Conservation (phyloP, 2,113 vertebrate species). For the Elaphurus davidianus region DNA sequence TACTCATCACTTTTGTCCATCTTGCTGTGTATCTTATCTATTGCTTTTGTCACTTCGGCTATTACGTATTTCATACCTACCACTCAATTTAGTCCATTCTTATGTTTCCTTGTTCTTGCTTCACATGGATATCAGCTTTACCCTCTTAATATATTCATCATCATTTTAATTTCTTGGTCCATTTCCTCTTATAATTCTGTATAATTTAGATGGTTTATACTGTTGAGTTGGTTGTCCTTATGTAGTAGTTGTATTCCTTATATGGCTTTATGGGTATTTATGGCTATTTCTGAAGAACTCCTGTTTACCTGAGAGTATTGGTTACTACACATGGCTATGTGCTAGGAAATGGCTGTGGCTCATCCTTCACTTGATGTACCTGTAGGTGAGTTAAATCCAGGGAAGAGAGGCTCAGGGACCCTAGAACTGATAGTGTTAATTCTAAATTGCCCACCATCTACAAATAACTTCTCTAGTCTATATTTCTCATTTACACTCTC, state of each 20-base stretch:
- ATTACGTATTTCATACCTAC: background rate
- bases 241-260: background rate
- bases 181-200: background rate
- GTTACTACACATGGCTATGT: background rate
- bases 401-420: background rate
- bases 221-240: background rate
- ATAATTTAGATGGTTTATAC: background rate
- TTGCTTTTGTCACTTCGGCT: background rate
- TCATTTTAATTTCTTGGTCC: background rate
- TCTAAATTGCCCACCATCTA: background rate
- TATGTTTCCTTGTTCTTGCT: background rate
- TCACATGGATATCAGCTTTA: background rate
- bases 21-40: background rate
- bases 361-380: background rate
- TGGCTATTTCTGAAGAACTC: background rate
- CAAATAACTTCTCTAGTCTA: background rate
- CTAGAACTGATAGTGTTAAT: background rate
- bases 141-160: background rate
- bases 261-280: background rate
- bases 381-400: background rate
- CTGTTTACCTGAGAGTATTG: background rate
- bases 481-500: background rate
- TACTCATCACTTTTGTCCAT: background rate
- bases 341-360: background rate
- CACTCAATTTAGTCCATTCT: background rate